Conservation (phyloP, 1,140 invertebrate species). For the Glossosoma conforme region DNA sequence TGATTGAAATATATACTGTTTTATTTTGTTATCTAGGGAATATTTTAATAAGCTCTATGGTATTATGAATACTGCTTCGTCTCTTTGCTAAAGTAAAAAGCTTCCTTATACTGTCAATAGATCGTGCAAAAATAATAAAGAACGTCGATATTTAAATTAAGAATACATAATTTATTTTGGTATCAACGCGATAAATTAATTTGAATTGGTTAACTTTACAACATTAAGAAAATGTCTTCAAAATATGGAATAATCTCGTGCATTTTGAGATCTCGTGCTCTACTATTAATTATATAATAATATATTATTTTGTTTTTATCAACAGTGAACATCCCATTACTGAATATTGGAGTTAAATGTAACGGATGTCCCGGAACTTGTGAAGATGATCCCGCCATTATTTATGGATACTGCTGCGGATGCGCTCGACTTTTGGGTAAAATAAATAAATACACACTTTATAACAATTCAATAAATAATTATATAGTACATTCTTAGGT, state of each 20-base stretch:
- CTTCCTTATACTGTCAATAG: too few relatives aligned
- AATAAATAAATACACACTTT: too few relatives aligned
- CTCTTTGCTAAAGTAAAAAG: too few relatives aligned
- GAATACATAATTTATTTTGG: too few relatives aligned
- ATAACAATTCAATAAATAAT: too few relatives aligned
- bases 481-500: too few relatives aligned
- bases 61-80: too few relatives aligned
- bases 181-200: neutral
- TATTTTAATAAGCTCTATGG: too few relatives aligned
- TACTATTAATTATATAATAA: neutral
- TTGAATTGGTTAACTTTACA: neutral
- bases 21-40: too few relatives aligned
- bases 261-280: neutral
- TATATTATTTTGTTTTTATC: constrained; percentile 10
- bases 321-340: constrained; percentile 44
- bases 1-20: too few relatives aligned
- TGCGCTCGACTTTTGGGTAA: constrained; percentile 54
- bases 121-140: too few relatives aligned
- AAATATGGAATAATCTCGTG: neutral
- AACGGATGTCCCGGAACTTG: constrained; percentile 52
- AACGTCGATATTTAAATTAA: too few relatives aligned
- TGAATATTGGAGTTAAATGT: constrained; percentile 47
- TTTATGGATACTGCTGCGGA: constrained; percentile 58
- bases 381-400: constrained; percentile 56
- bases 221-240: neutral